A percentile compares a stretch with the other conserved stretches of the same genome.
These are phyloP conservation scores for Gymnobelideus leadbeateri DNA, from an alignment of 2,113 vertebrate genomes.

Conservation along the genomic window DNA sequence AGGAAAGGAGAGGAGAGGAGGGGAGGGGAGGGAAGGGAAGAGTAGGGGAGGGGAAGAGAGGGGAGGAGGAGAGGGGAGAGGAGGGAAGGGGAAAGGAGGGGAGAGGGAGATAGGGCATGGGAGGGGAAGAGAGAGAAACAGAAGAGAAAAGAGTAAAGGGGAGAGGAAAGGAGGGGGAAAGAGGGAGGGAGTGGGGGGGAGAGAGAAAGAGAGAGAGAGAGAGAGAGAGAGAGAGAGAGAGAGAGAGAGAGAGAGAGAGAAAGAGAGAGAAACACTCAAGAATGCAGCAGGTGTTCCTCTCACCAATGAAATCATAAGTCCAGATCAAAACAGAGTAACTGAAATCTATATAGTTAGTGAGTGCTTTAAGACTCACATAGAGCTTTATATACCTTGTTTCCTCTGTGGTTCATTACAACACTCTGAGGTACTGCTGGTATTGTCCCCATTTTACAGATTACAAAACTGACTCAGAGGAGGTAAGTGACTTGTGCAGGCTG, in stretches of 20 bases:
- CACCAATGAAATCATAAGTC: not conserved
- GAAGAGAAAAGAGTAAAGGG: too few relatives aligned
- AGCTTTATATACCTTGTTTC: not conserved
- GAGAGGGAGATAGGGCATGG: too few relatives aligned
- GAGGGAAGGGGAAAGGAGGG: too few relatives aligned
- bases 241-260: too few relatives aligned
- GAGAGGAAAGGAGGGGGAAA: too few relatives aligned
- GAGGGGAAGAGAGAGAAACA: too few relatives aligned
- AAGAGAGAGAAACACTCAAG: not conserved
- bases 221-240: not conserved
- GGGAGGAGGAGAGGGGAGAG: too few relatives aligned
- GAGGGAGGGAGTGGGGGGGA: too few relatives aligned
- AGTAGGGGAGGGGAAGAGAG: too few relatives aligned
- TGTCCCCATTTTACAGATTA: not conserved
- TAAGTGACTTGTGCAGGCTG: not conserved
- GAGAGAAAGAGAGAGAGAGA: too few relatives aligned
- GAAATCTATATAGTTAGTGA: not conserved
- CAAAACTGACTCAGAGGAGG: not conserved
- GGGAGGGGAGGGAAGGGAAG: not conserved
- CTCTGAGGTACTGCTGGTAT: not conserved
- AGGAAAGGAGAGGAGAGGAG: not conserved
- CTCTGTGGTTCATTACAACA: not conserved
- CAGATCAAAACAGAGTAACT: not conserved
- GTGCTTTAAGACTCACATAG: not conserved
- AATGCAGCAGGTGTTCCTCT: not conserved